These are phyloP conservation scores for Cricetomys ansorgei DNA, from an alignment of 2,113 vertebrate species.

Conservation along the genomic window DNA sequence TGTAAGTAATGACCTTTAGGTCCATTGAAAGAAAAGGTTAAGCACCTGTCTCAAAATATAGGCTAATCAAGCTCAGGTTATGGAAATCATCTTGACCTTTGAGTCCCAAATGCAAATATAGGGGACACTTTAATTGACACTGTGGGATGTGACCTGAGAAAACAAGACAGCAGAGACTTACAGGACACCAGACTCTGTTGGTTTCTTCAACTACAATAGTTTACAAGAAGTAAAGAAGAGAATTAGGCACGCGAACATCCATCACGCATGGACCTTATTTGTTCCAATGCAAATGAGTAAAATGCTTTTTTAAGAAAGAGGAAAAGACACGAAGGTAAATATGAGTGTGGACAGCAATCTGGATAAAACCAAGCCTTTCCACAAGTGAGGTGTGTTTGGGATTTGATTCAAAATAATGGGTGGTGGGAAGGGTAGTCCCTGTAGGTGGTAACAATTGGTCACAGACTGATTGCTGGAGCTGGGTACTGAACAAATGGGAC, in stretches of 20 bases:
- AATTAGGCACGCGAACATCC: background rate
- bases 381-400: background rate
- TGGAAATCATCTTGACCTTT: background rate
- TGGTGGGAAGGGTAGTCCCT: background rate
- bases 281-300: background rate
- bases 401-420: background rate
- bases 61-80: background rate
- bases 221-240: background rate
- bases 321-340: background rate
- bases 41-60: background rate
- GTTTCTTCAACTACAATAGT: constrained; percentile 24
- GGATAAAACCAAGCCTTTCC: background rate
- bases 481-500: background rate
- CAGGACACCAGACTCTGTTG: background rate
- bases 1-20: background rate
- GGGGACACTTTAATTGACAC: background rate
- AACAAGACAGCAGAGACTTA: background rate
- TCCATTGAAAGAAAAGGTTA: background rate
- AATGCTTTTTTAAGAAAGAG: background rate
- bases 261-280: background rate
- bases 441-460: background rate
- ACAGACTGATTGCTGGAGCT: background rate
- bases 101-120: background rate
- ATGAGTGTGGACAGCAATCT: background rate
- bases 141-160: background rate